Conservation (phyloP, 2,797 vertebrate species). For the Chaetophractus vellerosus region DNA sequence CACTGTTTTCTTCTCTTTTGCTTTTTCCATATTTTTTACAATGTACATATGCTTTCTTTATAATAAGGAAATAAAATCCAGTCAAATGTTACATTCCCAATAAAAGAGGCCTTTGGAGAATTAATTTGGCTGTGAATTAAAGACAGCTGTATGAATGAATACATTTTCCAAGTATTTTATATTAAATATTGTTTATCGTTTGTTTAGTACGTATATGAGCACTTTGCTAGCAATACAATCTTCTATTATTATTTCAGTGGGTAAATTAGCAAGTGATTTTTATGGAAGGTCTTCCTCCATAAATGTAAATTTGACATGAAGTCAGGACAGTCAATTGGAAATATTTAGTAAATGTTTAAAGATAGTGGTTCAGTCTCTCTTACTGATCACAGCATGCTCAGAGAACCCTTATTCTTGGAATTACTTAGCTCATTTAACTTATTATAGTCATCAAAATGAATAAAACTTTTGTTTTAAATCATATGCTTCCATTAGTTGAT, state of each 20-base stretch:
- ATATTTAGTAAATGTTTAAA: conserved; percentile 46
- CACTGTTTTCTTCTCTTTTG: background rate
- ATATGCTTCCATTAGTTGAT: background rate
- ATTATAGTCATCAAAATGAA: background rate
- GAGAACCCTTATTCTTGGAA: background rate
- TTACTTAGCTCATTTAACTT: conserved; percentile 50
- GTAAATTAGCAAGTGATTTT: conserved; percentile 12
- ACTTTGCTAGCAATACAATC: background rate
- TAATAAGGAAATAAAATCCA: conserved; percentile 37
- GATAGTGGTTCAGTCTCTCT: background rate
- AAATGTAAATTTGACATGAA: conserved; percentile 47
- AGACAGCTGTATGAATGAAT: background rate
- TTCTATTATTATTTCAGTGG: background rate
- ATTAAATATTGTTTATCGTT: conserved; percentile 23
- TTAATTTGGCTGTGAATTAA: conserved; percentile 17
- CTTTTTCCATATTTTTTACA: conserved; percentile 46
- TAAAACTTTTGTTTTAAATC: conserved; percentile 44
- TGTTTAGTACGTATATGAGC: background rate
- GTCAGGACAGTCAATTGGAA: background rate
- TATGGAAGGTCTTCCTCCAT: background rate
- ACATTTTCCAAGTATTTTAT: conserved; percentile 19
- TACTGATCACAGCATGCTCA: conserved; percentile 19
- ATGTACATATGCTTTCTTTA: background rate
- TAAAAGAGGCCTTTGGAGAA: background rate
- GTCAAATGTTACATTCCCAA: conserved; percentile 21